These are phyloP conservation scores for Emydura subglobosa DNA, from an alignment of 2,113 vertebrate species.

Conservation along the genomic window DNA sequence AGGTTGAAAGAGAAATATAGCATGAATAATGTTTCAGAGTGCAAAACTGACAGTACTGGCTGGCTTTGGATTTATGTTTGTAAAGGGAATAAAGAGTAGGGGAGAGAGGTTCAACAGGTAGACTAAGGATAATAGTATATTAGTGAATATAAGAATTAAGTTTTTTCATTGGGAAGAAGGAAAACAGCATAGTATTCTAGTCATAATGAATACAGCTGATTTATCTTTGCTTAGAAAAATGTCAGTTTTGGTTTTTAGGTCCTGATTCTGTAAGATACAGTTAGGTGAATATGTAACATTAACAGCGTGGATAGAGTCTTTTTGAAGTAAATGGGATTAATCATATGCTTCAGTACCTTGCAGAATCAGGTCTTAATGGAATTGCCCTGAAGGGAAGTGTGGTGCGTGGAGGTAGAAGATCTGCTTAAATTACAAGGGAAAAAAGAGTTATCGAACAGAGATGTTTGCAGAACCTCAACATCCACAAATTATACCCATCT, in stretches of 20 bases:
- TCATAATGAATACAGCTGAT: neutral
- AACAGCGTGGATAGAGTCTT: neutral
- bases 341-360: neutral
- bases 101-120: neutral
- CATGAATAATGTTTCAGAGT: neutral
- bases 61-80: neutral
- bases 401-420: rapidly evolving
- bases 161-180: neutral
- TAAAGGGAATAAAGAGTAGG: rapidly evolving
- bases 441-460: rapidly evolving
- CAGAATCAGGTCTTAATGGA: neutral
- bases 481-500: neutral
- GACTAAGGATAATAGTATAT: neutral
- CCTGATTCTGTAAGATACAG: neutral
- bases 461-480: neutral
- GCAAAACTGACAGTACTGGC: neutral
- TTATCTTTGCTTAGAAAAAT: neutral
- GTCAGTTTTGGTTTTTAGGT: neutral
- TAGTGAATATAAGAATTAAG: neutral
- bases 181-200: neutral
- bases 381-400: neutral
- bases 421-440: neutral
- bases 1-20: neutral
- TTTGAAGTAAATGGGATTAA: neutral
- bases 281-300: neutral